phyloP scores from a whole-genome alignment of 2,113 vertebrate species.

The Alectura lathami region DNA sequence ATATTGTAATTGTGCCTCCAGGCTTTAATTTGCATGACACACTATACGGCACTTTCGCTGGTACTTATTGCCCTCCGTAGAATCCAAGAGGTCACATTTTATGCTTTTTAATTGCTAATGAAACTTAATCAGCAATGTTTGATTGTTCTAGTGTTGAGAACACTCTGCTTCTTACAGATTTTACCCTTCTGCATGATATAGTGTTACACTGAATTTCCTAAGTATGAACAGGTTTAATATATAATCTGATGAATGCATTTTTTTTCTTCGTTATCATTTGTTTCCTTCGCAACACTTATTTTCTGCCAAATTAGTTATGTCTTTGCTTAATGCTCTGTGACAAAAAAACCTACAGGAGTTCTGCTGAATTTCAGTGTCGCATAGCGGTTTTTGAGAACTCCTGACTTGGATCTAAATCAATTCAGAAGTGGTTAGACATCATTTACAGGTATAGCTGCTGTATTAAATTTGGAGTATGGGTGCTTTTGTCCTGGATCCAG shows the following conservation, averaged over 20 bases:
- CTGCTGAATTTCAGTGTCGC: neutral
- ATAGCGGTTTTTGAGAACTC: neutral
- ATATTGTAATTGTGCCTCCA: neutral
- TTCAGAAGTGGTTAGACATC: neutral
- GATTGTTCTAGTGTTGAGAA: neutral
- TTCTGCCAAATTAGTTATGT: neutral
- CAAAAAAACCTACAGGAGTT: neutral
- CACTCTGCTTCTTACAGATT: neutral
- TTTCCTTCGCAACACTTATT: conserved; percentile 8
- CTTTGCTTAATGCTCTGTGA: neutral
- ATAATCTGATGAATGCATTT: neutral
- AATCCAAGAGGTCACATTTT: neutral
- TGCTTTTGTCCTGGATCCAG: neutral
- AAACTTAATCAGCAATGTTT: neutral
- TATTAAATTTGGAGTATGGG: neutral
- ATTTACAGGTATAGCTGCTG: neutral
- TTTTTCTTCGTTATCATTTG: neutral
- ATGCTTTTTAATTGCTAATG: conserved; percentile 20
- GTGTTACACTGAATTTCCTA: neutral
- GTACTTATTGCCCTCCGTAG: neutral
- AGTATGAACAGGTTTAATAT: neutral
- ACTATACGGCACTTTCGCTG: neutral
- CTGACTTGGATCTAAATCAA: neutral
- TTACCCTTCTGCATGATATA: neutral
- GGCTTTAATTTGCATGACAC: conserved; percentile 15